A percentile compares a stretch with the other conserved stretches of the same genome.
phyloP scores from a whole-genome alignment of 2,888 invertebrate genomes.

The Scaptomyza parva region DNA sequence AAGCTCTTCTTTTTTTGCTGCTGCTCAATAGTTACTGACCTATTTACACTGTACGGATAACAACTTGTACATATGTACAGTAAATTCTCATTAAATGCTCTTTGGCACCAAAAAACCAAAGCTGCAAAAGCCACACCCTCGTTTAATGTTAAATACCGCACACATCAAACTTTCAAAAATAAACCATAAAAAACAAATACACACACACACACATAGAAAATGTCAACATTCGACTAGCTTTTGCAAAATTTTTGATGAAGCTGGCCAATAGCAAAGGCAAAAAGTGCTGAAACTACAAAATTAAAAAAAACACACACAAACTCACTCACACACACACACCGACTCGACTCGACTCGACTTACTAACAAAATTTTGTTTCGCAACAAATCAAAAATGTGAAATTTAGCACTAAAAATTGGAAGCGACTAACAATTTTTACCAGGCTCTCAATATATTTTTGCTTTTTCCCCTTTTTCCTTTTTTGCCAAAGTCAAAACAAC shows the following conservation, averaged over 20 bases:
- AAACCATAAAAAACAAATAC: conserved; percentile 11
- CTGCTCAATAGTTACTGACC: conserved; percentile 7
- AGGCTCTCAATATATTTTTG: conserved; percentile 31
- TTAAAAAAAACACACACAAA: conserved; percentile 1
- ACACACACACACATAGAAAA: conserved; percentile 56
- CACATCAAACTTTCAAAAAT: conserved; percentile 49
- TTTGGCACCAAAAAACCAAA: conserved; percentile 6
- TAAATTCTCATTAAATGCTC: conserved; percentile 18
- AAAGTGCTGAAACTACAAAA: conserved; percentile 22
- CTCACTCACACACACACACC: conserved; percentile 10
- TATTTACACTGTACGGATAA: conserved; percentile 1
- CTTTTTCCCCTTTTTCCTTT: conserved; percentile 24
- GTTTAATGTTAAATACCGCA: conserved; percentile 41
- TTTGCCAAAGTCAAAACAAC: conserved; percentile 56
- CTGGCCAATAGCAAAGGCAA: conserved; percentile 37
- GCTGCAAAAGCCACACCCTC: conserved; percentile 3
- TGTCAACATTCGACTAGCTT: conserved; percentile 69
- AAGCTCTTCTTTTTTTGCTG: not conserved
- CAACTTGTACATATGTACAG: not conserved
- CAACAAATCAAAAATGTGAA: conserved; percentile 67
- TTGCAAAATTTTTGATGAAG: conserved; percentile 49
- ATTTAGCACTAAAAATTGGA: conserved; percentile 39
- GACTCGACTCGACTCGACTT: no score
- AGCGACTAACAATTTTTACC: conserved; percentile 22
- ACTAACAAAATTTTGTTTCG: conserved; percentile 56